Evolutionary conservation across 2,797 vertebrate genomes (phyloP).

Genomic region (Scolopax bukidnonensis): DNA sequence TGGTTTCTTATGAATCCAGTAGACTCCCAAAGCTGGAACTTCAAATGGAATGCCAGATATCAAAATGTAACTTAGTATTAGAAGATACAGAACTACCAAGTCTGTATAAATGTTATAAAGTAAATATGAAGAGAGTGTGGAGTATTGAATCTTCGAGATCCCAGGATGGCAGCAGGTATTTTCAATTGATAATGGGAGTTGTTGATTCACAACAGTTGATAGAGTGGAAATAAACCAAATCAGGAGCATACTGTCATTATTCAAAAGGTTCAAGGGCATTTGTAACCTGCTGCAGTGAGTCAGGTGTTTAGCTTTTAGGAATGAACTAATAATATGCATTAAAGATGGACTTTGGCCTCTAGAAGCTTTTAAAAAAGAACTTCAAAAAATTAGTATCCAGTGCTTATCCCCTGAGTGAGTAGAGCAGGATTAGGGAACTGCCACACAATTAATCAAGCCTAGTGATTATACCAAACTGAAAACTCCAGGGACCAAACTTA

Average conservation of each 20-base stretch:
- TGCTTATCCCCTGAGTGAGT: background rate
- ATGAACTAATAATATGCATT: background rate
- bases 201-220: background rate
- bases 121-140: background rate
- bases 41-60: background rate
- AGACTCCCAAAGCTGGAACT: background rate
- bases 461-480: background rate
- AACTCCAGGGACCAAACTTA: background rate
- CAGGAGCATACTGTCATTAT: background rate
- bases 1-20: background rate
- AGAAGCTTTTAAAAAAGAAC: background rate
- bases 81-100: background rate
- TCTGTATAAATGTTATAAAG: background rate
- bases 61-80: background rate
- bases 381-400: background rate
- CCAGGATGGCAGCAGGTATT: conserved; percentile 16
- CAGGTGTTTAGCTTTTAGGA: background rate
- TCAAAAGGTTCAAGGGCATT: background rate
- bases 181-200: conserved; percentile 51
- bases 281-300: background rate
- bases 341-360: background rate
- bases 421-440: background rate
- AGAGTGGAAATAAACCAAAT: background rate
- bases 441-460: background rate
- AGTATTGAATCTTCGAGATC: background rate